Evolutionary conservation across 53 echinoderm and acorn worm genomes (phyloP).

Genomic region (Holothuria scabra): DNA sequence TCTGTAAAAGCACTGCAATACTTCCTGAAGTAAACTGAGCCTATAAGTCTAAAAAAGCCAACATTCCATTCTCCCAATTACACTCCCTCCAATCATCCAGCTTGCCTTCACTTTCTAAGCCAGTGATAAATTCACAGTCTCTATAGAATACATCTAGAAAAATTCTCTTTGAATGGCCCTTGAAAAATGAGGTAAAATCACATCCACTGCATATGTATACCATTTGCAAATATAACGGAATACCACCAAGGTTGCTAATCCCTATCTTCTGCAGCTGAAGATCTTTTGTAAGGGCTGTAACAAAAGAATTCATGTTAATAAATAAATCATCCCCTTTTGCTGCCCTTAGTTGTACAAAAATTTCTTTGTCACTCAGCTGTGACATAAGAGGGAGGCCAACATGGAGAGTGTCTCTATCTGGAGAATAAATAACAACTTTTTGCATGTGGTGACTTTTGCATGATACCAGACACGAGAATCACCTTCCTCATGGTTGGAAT

Average conservation of each 20-base stretch:
- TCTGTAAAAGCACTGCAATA: too few relatives aligned
- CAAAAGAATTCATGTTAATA: background rate
- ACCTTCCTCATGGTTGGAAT: slow-evolving; percentile 23
- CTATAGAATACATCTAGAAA: background rate
- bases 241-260: background rate
- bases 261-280: background rate
- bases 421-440: background rate
- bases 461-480: slow-evolving; percentile 35
- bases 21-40: too few relatives aligned
- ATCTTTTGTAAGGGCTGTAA: too few relatives aligned
- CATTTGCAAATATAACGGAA: background rate
- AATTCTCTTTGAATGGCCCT: background rate
- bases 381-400: slow-evolving; percentile 2
- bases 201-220: background rate
- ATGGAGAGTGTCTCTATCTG: slow-evolving; percentile 4
- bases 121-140: too few relatives aligned
- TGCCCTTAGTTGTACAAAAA: too few relatives aligned
- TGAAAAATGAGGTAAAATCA: background rate
- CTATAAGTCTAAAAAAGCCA: too few relatives aligned
- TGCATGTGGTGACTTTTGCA: slow-evolving; percentile 6
- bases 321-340: slow-evolving; percentile 2
- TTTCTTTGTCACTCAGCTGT: background rate
- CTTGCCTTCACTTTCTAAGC: too few relatives aligned
- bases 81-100: too few relatives aligned
- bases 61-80: too few relatives aligned